These are phyloP conservation scores for Drosophila neutralis DNA, from an alignment of 2,888 invertebrate genomes.

Conservation along the genomic window DNA sequence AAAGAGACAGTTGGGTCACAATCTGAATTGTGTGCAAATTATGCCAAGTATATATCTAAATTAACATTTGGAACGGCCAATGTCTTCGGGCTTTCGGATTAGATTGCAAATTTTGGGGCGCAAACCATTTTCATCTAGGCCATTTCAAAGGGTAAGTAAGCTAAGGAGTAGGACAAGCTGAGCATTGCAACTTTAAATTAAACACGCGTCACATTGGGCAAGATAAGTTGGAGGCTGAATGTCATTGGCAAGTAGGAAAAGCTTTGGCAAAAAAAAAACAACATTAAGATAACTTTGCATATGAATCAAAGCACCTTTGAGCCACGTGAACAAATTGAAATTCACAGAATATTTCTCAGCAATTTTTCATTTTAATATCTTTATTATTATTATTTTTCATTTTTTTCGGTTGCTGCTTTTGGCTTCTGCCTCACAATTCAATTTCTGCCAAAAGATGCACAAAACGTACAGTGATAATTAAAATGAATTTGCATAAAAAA, in stretches of 20 bases:
- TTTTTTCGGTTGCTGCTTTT: neutral
- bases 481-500: conserved; percentile 75
- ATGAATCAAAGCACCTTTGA: conserved; percentile 49
- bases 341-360: conserved; percentile 66
- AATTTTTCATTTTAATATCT: conserved; percentile 50
- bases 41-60: conserved; percentile 19
- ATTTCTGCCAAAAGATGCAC: conserved; percentile 55
- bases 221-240: conserved; percentile 1
- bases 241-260: conserved; percentile 10
- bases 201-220: conserved; percentile 44
- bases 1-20: neutral
- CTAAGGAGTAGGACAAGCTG: conserved; percentile 1
- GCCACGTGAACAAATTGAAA: conserved; percentile 69
- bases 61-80: conserved; percentile 20
- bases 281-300: conserved; percentile 30
- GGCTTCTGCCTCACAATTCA: conserved; percentile 54
- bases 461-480: conserved; percentile 71
- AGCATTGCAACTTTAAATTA: conserved; percentile 53
- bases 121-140: conserved; percentile 9
- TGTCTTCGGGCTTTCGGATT: neutral
- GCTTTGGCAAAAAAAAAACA: neutral
- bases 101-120: neutral
- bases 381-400: conserved; percentile 27
- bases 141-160: conserved; percentile 21
- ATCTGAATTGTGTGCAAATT: conserved; percentile 13